Base-by-base conservation (phyloP, 2,113 vertebrate genomes). In the Quiscalus mexicanus region DNA sequence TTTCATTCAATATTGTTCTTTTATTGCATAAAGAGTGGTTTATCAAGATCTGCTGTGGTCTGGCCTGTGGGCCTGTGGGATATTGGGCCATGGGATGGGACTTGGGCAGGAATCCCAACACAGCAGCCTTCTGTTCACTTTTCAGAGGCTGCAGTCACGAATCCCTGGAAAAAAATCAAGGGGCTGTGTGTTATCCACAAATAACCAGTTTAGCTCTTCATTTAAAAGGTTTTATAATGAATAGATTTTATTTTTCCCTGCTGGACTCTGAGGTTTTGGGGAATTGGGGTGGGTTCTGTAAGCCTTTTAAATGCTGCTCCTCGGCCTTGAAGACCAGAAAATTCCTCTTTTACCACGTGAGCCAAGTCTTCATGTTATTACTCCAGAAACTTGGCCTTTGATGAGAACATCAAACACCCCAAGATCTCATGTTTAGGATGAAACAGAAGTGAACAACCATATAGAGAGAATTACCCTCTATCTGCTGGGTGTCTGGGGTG, bases 101-200 rank as follows among this genome's bases (percentile, higher is more conserved):
- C 82, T 83, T 15, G 75, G 65, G 74, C 45, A 58, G 9, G 63
- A 60, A 49, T 52, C 15, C 33, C 85, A 79, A 64, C 84, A 90
- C 84, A 87, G 87, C 84, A 83, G 87, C 84, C 85, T 80, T 95
- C 84, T 96, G 93, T 93, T 95, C 3, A 0, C 17, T 30, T 58
- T 63, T 65, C 67, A 77, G 93, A 86, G 79, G 24, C 79, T 74
- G 65, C 11, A 77, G 71, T 80, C 88, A 65, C 56, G 41, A 52
- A 94, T 45, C 67, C 12, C 31, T 45, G 56, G 47, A n/a, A 60
- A 64, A 64, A 92, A 91, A 74, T 78, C 47, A 87, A 58, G 58
- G 77, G 41, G 18, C 37, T 50, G 44, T 31, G 50, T 84, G 74
- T 65, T 45, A 78, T 41, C 49, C 53, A 16, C 69, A 44, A 94